phyloP scores from a whole-genome alignment of 2,888 invertebrate genomes.

The Hartigia nigra region DNA sequence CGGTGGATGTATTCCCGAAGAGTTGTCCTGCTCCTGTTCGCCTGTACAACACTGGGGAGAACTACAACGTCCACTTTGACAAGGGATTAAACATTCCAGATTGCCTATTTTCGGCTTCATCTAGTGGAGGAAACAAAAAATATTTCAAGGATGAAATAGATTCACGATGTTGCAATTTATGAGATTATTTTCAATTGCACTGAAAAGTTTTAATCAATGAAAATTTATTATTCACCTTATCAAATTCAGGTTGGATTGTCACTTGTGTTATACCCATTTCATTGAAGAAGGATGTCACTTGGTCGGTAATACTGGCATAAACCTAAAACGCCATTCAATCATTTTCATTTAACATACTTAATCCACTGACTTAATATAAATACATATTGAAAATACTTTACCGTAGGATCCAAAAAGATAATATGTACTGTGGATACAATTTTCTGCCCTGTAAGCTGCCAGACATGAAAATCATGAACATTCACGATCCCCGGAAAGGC shows the following conservation, averaged over 20 bases:
- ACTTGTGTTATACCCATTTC: conserved; percentile 86
- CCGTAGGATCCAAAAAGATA: conserved; percentile 75
- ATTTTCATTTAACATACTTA: not conserved
- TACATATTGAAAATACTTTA: conserved; percentile 44
- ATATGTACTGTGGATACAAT: conserved; percentile 89
- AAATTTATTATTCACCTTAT: conserved; percentile 44
- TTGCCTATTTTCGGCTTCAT: conserved; percentile 45
- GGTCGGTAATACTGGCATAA: conserved; percentile 70
- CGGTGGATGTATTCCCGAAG: not conserved
- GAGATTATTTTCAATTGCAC: not conserved
- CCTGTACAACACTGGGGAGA: conserved; percentile 56
- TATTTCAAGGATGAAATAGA: not conserved
- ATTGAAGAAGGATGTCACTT: conserved; percentile 79
- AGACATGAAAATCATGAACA: conserved; percentile 90
- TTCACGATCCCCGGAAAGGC: conserved; percentile 79
- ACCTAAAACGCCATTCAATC: conserved; percentile 54
- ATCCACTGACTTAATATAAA: not conserved
- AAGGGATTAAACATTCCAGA: conserved; percentile 56
- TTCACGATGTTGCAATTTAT: not conserved
- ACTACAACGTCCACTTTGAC: conserved; percentile 55
- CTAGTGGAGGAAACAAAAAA: conserved; percentile 28
- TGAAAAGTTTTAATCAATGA: not conserved
- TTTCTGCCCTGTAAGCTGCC: conserved; percentile 84
- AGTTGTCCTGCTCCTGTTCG: conserved; percentile 23
- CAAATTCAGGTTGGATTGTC: conserved; percentile 89